Evolutionary conservation across 2,888 invertebrate species (phyloP), one percentile per base, ranked within the genome.

Genomic region (Julus scanicus): DNA sequence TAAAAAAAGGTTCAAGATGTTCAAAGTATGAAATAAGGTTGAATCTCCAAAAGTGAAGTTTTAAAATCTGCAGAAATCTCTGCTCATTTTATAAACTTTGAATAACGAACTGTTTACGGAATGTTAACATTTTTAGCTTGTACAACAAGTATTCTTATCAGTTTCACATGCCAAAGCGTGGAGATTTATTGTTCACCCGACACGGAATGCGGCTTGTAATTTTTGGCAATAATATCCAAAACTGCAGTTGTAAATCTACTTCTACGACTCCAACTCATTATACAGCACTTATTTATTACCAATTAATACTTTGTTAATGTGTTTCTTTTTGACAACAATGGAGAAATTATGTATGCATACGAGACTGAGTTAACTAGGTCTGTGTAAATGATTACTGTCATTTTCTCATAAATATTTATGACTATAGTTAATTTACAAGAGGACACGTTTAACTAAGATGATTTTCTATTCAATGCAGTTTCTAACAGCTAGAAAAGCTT

Each of bases 131-230:
- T 71, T 29, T 63, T 17, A 63, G n/a, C n/a, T 15, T 63, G 71
- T 71, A 71, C 20, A 71, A 71, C 71, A 8, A n/a, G 71, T 71
- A 71, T 71, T 71, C 71, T 71, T 71, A 71, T 71, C 71, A 71
- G 71, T 71, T 71, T 71, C 71, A 71, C 71, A 8, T 71, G 71
- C 71, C 71, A 71, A 20, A 71, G 29, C 29, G 3, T 80, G 80
- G 80, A 37, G 80, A 80, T 80, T 80, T 80, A 80, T 29, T 20
- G 20, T 80, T 80, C 29, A 13, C 37, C 3, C 29, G 80, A 80
- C 37, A 37, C 37, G 29, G 80, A 80, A 80, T 80, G 80, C 37
- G 13, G 20, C 80, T 37, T 9, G 80, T 20, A 29, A 80, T 80
- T 80, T 71, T 80, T 2, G 37, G 80, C 80, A 80, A 37, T 80